Percentiles rank a stretch among this genome's conserved stretches.
phyloP scores from a whole-genome alignment of 2,888 invertebrate species.

The Pterostichus niger region DNA sequence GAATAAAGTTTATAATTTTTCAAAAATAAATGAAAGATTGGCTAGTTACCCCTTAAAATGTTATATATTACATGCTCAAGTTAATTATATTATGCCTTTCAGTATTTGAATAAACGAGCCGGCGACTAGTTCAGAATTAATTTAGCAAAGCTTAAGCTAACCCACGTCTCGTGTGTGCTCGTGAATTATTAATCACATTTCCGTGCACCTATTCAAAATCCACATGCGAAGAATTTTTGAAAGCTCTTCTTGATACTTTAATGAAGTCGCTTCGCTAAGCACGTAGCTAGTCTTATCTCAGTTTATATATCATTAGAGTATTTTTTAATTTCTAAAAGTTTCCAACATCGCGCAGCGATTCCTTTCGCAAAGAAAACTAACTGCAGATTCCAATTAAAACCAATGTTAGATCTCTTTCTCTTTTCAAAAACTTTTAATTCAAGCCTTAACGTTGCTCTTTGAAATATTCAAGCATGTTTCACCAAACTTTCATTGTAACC shows the following conservation, averaged over 20 bases:
- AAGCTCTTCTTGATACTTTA: slow-evolving; percentile 42
- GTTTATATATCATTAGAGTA: slow-evolving; percentile 64
- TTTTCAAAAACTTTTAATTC: slow-evolving; percentile 66
- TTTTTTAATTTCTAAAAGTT: slow-evolving; percentile 59
- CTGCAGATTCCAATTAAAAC: slow-evolving; percentile 64
- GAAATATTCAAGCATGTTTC: slow-evolving; percentile 73
- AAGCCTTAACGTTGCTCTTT: slow-evolving; percentile 67
- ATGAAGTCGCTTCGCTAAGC: slow-evolving; percentile 42
- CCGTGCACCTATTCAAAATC: slow-evolving; percentile 44
- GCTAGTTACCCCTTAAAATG: not conserved
- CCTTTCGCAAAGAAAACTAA: slow-evolving; percentile 56
- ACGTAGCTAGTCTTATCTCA: slow-evolving; percentile 36
- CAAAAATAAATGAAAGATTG: too few species aligned
- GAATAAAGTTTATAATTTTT: too few species aligned
- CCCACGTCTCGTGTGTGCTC: slow-evolving; percentile 20
- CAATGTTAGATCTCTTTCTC: slow-evolving; percentile 51
- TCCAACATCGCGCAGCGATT: slow-evolving; percentile 3
- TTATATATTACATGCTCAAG: slow-evolving; percentile 4
- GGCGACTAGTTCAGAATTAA: slow-evolving; percentile 49
- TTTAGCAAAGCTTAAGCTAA: slow-evolving; percentile 44
- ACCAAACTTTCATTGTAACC: slow-evolving; percentile 73
- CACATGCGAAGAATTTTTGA: slow-evolving; percentile 48
- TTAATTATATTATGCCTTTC: slow-evolving; percentile 24
- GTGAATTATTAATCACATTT: slow-evolving; percentile 47
- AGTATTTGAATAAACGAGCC: slow-evolving; percentile 21